Base-by-base conservation (phyloP, 1,140 invertebrate genomes). In the Heliconius nattereri region DNA sequence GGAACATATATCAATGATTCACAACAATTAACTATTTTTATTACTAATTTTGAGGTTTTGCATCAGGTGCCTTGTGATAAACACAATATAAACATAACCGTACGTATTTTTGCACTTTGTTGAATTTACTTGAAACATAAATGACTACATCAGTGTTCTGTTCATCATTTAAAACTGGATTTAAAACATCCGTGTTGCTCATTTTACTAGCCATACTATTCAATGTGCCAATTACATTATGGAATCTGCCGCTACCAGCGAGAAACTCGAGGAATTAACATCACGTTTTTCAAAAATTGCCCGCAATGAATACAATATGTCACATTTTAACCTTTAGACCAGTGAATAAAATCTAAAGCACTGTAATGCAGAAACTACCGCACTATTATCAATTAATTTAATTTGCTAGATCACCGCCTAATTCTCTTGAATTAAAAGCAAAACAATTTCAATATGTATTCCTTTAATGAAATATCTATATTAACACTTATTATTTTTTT, bases 301-400 rank as follows among this genome's bases (percentile, higher is more conserved):
- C 29, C 29, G 29, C 1, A 66, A 32, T 0, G 78, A 66, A 70
- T 78, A 70, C 71, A 78, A 16, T 78, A 54, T 0, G 72, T 78
- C 7, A 83, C 1, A 85, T 75, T 45, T 78, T 81, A 40, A 85
- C 80, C n/a, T 74, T 7, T 3, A 77, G 60, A 1, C 78, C 78
- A 80, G 40, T 16, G 78, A 73, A 29, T 80, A 83, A 37, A 75
- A 60, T 13, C 78, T 26, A 80, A 80, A 80, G 37, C 73, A 26
- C 7, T 76, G 37, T 19, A 83, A 20, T 8, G 81, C 40, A 20
- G 7, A 57, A 11, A 82, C 73, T 5, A 82, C 78, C 2, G 72
- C 82, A 32, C 29, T 32, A 32, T 5, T 32, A 32, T 32, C 29
- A 32, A 32, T 32, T 32, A 32, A 32, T 32, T 32, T 32, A 32